Base-by-base conservation (phyloP, 92 coral and sea anemone genomes). In the Porites evermanni region DNA sequence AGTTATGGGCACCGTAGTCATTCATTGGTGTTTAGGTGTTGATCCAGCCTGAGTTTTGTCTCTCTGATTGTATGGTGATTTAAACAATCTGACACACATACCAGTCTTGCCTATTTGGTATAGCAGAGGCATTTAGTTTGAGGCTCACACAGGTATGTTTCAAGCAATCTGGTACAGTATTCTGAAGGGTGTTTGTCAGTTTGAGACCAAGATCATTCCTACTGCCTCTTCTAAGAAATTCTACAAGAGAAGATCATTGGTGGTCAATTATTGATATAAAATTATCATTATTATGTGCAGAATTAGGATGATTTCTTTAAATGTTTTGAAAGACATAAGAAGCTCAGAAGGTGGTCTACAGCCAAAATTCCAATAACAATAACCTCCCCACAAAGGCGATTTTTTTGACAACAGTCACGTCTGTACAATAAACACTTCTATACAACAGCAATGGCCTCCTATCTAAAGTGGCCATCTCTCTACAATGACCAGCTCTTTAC, bases 201-300 rank as follows among this genome's bases (percentile, higher is more conserved):
- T 38, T 17, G 44, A 29, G 68, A 21, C 13, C 69, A 59, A 26
- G 56, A 81, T 56, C 69, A 54, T 38, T 47, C 29, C 20, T 73
- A 23, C 23, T 29, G 47, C 92, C 85, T 64, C 88, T 79, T 80
- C 64, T 89, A 21, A 93, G 72, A 65, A 93, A 93, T 21, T 83
- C 95, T 93, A 53, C 12, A 63, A 19, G 44, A 70, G 16, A 32
- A 70, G 1, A 70, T 7, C 8, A 67, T 24, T 23, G 50, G 60
- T 13, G 12, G 61, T 56, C 16, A 8, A 0, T 56, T 14, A 8
- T 11, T 56, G 3, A 3, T 11, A 14, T 56, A 23, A 26, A 21
- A 2, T 21, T 21, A 12, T 24, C 3, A 24, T 8, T 12, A 7
- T 17, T n/a, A 63, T 14, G 67, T 63, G 47, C 47, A 38, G 47